Base-by-base conservation (phyloP, 2,888 invertebrate genomes). In the Drosophila gaucha region DNA sequence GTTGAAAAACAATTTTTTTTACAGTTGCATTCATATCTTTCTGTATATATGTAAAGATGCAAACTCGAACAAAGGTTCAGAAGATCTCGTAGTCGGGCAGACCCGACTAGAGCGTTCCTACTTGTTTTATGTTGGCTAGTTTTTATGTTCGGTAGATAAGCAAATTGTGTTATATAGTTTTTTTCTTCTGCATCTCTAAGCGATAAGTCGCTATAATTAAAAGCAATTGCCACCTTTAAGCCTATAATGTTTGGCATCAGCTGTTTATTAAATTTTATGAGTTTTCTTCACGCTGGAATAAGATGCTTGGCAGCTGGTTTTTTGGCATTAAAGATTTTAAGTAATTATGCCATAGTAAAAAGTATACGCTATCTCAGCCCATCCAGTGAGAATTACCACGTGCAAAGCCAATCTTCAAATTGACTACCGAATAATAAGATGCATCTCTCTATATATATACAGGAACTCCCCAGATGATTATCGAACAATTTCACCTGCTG, bases 381-480 rank as follows among this genome's bases (percentile, higher is more conserved):
- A 9, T 60, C 64, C 78, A 69, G 41, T 6, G 67, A 74, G 62
- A 67, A 62, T 70, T 49, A 65, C 65, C 78, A 66, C 65, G 80
- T 78, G 80, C 67, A 65, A 22, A 41, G 68, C 47, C 43, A 84
- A 79, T 79, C 67, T 67, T 46, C 51, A 70, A 78, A 78, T 79
- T 76, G 72, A 67, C 73, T 73, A 64, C 72, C 63, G 63, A 47
- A 74, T 74, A 74, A 74, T 74, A 55, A 68, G 62, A 51, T 57
- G 36, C 30, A 51, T 65, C 12, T 44, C 12, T 18, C 8, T n/a
- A 78, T n/a, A n/a, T n/a, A n/a, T n/a, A n/a, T n/a, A n/a, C n/a
- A n/a, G n/a, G n/a, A n/a, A 68, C 50, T 84, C 82, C 82, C 85
- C 58, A 62, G 85, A 59, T 70, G 78, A 74, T 78, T 84, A 71